Evolutionary conservation across 2,888 invertebrate species (phyloP), one percentile per base, ranked within the genome.

Genomic region (Abrostola triplasia): DNA sequence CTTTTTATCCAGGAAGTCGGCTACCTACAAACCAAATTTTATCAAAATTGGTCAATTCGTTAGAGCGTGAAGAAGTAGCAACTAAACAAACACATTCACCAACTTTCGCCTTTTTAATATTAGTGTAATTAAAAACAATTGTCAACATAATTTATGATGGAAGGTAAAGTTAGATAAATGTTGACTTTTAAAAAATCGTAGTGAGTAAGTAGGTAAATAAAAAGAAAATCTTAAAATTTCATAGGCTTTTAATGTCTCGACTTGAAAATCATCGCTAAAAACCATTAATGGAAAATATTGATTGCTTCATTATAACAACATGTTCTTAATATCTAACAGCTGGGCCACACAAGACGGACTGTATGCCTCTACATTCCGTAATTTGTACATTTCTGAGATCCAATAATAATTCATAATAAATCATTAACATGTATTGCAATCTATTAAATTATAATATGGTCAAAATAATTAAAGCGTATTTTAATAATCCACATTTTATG

Each of bases 301-400:
- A 87, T 89, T 84, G 83, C 84, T 88, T 83, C 87, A 83, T 40
- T 82, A 81, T 73, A 88, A 86, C 84, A 88, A 88, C 83, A 84
- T 85, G 80, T 87, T 85, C 85, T 90, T 90, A 92, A 76, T 72
- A 77, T 73, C 86, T 90, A 91, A 83, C 70, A 84, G 87, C 88
- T 87, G 79, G 85, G 85, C 89, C 88, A 84, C 88, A 84, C 77
- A 67, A 65, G 55, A 70, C 80, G 75, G 73, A 77, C 73, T 67
- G 63, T 73, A 76, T 63, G 76, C 73, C 75, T 80, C 80, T 79
- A 75, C 62, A 60, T 71, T 60, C 64, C 64, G 66, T 65, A 70
- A 76, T 83, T 90, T 89, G 88, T 91, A 91, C 87, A 87, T 83
- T 80, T 71, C 82, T 89, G 92, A 92, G 92, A 92, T 92, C 91